phyloP scores from a whole-genome alignment of 2,888 invertebrate species.

The Cataglyphis cursor region DNA sequence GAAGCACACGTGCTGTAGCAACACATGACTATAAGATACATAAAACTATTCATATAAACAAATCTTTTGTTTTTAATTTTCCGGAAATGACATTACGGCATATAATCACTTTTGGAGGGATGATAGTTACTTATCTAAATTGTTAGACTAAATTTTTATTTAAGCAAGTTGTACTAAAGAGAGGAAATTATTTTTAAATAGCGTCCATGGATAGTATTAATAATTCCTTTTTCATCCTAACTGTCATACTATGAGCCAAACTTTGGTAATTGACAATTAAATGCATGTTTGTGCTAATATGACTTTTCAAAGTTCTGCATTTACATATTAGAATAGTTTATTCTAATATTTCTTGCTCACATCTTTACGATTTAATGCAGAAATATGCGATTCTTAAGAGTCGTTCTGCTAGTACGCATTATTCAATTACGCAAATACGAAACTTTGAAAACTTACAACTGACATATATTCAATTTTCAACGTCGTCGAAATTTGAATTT shows the following conservation, averaged over 20 bases:
- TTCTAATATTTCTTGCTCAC: background rate
- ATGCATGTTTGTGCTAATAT: background rate
- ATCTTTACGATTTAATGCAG: slow-evolving; percentile 6
- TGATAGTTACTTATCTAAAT: background rate
- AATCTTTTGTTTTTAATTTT: background rate
- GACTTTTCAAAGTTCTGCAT: background rate
- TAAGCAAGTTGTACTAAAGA: background rate
- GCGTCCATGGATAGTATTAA: background rate
- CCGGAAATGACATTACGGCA: background rate
- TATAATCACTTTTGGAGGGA: background rate
- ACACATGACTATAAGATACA: background rate
- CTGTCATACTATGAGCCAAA: background rate
- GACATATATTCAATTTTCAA: background rate
- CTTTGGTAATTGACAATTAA: slow-evolving; percentile 1
- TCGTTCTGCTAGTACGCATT: background rate
- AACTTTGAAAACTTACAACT: background rate
- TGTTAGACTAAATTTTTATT: background rate
- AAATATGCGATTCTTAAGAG: slow-evolving; percentile 6
- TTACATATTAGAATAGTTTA: slow-evolving; percentile 12
- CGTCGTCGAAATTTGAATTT: background rate
- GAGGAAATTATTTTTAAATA: background rate
- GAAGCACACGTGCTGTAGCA: background rate
- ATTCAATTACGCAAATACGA: slow-evolving; percentile 11
- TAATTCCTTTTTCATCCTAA: background rate
- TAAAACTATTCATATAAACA: background rate